Conservation (phyloP, 2,113 vertebrate genomes). For the Halcyon malimbica region DNA sequence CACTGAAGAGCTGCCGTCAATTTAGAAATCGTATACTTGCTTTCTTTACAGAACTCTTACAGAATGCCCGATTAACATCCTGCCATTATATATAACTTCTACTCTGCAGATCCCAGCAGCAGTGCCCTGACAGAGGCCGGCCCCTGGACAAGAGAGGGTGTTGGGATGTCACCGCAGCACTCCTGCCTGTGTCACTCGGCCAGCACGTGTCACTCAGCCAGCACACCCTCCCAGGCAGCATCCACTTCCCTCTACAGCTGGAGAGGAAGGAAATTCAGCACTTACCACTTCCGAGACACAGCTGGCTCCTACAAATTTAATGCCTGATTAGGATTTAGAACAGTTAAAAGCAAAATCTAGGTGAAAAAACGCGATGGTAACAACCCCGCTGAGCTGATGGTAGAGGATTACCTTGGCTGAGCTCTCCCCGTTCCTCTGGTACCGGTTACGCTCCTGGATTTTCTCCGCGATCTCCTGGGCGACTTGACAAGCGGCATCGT, state of each 20-base stretch:
- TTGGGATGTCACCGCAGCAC: accelerated
- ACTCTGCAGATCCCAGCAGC: not conserved
- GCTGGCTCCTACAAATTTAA: not conserved
- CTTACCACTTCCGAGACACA: not conserved
- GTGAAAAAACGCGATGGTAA: not conserved
- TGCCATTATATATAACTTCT: accelerated
- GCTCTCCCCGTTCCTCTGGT: constrained; percentile 88
- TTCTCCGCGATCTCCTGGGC: constrained; percentile 93
- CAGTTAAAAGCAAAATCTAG: not conserved
- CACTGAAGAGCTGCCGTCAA: accelerated
- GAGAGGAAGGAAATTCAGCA: not conserved
- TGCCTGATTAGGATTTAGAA: not conserved
- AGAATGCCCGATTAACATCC: accelerated
- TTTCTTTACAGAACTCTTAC: accelerated
- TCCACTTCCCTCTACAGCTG: not conserved
- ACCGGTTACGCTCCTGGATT: constrained; percentile 88
- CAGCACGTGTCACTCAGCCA: too few species aligned
- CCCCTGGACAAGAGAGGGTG: accelerated
- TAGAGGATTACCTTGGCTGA: constrained; percentile 81
- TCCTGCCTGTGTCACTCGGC: accelerated
- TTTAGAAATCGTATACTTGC: accelerated
- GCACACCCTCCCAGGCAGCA: not conserved
- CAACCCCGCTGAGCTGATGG: not conserved
- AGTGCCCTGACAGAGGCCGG: accelerated
- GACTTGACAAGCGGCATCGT: constrained; percentile 86